Evolutionary conservation across 2,113 vertebrate species (phyloP), one percentile per base, ranked within the genome.

Genomic region (Apus apus): DNA sequence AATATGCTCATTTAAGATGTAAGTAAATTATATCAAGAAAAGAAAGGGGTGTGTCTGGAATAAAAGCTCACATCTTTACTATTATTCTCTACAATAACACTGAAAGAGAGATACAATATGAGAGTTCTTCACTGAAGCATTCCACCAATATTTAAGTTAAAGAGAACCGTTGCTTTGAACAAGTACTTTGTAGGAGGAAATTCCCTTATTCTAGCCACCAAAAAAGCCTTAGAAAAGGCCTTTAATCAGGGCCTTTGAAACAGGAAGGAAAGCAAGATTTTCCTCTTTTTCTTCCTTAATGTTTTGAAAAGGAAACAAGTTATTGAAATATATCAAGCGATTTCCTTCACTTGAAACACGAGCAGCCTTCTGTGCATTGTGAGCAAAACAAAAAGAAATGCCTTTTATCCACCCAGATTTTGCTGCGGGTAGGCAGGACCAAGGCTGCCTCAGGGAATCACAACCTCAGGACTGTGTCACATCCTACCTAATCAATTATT

Each of bases 221-320:
- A 74, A 93, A 84, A 81, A 93, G 53, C n/a, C 27, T 87, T 72
- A 89, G 87, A 92, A 91, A 80, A 96, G 62, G 65, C 36, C 67
- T 94, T 96, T 96, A 94, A 95, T 95, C 94, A 95, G 58, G 11
- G 72, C 83, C 89, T 94, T 96, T 96, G 93, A 93, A 96, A 96
- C 87, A 95, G 91, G 91, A 97, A 96, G 95, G 95, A 95, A 97
- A 94, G 60, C 60, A 83, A 96, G 76, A 95, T 93, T 96, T 95
- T 95, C 94, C 94, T 96, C 83, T 90, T 93, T 95, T 94, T 94
- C 78, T 87, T 88, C 90, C 93, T 94, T 86, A 89, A 82, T 83
- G 54, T 96, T 96, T 96, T 94, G 92, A 95, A 96, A 95, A 92
- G 90, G 96, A 97, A 96, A 94, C 75, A 96, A 91, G 90, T 92